phyloP scores from a whole-genome alignment of 2,797 vertebrate species.

The Toxotes lorentzi region DNA sequence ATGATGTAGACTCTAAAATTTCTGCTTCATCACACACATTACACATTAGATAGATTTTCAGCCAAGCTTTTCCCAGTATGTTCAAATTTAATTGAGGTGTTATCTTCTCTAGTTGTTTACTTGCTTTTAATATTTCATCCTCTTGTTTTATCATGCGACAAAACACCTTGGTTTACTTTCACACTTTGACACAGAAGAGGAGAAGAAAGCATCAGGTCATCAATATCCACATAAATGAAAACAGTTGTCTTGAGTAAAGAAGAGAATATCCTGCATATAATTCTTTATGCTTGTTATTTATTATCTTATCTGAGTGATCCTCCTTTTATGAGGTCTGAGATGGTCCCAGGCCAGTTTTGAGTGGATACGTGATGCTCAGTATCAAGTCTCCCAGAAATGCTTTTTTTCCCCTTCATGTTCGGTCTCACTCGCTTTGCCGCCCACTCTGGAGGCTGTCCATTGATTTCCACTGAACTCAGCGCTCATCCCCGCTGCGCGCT shows the following conservation, averaged over 20 bases:
- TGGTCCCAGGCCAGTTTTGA: background rate
- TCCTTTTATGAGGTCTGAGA: background rate
- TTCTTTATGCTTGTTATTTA: no score
- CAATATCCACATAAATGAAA: no score
- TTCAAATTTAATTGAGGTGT: background rate
- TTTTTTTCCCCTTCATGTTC: background rate
- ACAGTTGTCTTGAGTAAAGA: no score
- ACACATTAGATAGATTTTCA: background rate
- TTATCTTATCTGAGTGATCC: background rate
- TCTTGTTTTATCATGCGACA: background rate
- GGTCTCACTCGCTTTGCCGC: background rate
- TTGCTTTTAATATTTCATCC: background rate
- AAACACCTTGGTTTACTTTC: background rate
- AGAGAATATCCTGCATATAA: no score
- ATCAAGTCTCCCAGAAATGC: background rate
- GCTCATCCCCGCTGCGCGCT: slow-evolving; percentile 47
- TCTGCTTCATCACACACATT: no score
- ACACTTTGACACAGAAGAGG: background rate
- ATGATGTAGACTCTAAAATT: no score
- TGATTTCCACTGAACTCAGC: slow-evolving; percentile 8
- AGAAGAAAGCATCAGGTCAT: no score
- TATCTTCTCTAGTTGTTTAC: no score
- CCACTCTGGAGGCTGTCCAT: background rate
- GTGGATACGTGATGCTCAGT: background rate
- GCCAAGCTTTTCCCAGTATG: background rate